Evolutionary conservation across 2,888 invertebrate species (phyloP), one percentile per base, ranked within the genome.

Genomic region (Disparrhopalites patrizii): DNA sequence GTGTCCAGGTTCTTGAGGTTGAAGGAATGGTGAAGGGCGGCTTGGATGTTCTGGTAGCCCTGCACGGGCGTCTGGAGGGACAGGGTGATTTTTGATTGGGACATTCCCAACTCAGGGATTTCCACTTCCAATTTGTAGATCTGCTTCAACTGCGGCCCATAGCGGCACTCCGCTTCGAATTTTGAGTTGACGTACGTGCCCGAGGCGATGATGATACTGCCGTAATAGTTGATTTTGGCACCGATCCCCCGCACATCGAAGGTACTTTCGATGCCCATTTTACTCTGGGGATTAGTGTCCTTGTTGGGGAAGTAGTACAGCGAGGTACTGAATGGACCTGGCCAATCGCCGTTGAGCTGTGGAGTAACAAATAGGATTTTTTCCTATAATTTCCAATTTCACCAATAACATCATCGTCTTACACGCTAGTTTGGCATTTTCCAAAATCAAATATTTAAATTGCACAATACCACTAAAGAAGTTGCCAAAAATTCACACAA

Each of bases 221-320:
- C 74, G 52, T 72, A 75, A 30, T 73, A 73, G 60, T 75, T 62
- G 0, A 70, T 8, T 3, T 38, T 28, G 1, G 64, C 38, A 30
- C 56, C 28, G 18, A 58, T 38, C 3, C 66, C 61, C 8, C 67
- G 54, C 20, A 56, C 40, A 33, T 70, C 62, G 5, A 67, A 51
- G 23, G 66, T 61, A 38, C 72, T 70, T 56, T 70, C 63, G 10
- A 76, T 27, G 8, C 67, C 68, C 25, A 76, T 61, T 30, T 71
- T 72, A 47, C 67, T 66, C 4, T 61, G 54, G 1, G 72, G 68
- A 7, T 74, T 64, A 3, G 50, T 63, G 23, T 76, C 76, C 51
- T 74, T 76, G 70, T 77, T 76, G 63, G 73, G 73, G 25, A 68
- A 64, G 15, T 73, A 20, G 1, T 68, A 63, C 1, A 74, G 20